These are phyloP conservation scores for Lineus longissimus DNA, from an alignment of 1,140 invertebrate species.

Conservation along the genomic window DNA sequence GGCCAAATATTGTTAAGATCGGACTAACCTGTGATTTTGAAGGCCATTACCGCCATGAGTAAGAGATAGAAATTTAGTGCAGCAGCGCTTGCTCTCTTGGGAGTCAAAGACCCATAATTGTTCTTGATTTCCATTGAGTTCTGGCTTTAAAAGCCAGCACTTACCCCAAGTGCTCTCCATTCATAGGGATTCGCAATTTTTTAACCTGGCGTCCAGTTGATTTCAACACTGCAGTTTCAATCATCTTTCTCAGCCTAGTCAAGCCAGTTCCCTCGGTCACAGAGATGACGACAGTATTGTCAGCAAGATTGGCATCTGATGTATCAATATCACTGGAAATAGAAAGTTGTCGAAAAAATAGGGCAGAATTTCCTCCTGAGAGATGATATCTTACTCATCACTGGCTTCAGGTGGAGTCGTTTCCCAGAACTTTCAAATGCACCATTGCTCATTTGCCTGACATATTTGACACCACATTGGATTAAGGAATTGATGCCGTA, in stretches of 20 bases:
- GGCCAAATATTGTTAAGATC: too few species aligned
- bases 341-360: neutral
- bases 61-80: too few species aligned
- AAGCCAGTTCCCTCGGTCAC: conserved; percentile 52
- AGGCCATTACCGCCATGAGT: too few species aligned
- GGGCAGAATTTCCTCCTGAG: neutral
- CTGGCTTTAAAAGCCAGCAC: neutral
- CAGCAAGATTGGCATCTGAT: neutral
- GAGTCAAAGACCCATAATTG: neutral
- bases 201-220: conserved; percentile 58
- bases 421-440: too few species aligned
- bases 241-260: conserved; percentile 55
- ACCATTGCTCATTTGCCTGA: too few species aligned
- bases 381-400: neutral
- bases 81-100: too few species aligned
- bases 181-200: conserved; percentile 61
- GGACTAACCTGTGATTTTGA: too few species aligned
- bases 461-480: too few species aligned
- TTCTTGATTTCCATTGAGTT: neutral
- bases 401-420: too few species aligned
- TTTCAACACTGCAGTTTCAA: conserved; percentile 61
- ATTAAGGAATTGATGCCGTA: too few species aligned
- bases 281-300: conserved; percentile 8
- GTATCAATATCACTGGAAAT: neutral
- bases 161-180: conserved; percentile 52